Conservation (phyloP, 1,140 invertebrate genomes). For the Atta cephalotes region DNA sequence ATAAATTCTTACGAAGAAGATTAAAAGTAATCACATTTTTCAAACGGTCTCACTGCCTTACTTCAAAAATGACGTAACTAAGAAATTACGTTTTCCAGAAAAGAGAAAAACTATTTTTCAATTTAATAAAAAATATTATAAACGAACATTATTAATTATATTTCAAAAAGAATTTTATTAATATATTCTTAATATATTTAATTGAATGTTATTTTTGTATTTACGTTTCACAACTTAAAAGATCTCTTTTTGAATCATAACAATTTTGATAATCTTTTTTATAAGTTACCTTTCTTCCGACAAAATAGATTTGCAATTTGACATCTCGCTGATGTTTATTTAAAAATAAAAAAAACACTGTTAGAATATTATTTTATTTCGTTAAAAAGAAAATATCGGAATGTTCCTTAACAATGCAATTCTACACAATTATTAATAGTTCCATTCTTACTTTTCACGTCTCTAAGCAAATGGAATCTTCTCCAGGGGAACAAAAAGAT, state of each 20-base stretch:
- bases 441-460: conserved; percentile 16
- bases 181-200: too few relatives aligned
- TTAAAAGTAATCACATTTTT: background rate
- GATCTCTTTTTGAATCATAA: too few relatives aligned
- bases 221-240: too few relatives aligned
- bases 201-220: too few relatives aligned
- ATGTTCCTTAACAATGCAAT: conserved; percentile 3
- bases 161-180: too few relatives aligned
- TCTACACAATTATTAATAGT: conserved; percentile 23
- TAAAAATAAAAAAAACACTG: background rate
- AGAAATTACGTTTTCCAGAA: too few relatives aligned
- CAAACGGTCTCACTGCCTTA: background rate
- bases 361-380: background rate
- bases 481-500: conserved; percentile 14
- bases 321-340: background rate
- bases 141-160: too few relatives aligned
- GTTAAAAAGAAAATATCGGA: background rate
- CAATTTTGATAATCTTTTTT: too few relatives aligned
- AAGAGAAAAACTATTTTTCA: too few relatives aligned
- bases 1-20: background rate
- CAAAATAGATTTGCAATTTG: background rate
- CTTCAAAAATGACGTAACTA: too few relatives aligned
- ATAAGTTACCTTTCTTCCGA: background rate
- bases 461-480: conserved; percentile 21
- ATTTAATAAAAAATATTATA: too few relatives aligned